Conservation (phyloP, 1,140 invertebrate species). For the Saccostrea glomerata region DNA sequence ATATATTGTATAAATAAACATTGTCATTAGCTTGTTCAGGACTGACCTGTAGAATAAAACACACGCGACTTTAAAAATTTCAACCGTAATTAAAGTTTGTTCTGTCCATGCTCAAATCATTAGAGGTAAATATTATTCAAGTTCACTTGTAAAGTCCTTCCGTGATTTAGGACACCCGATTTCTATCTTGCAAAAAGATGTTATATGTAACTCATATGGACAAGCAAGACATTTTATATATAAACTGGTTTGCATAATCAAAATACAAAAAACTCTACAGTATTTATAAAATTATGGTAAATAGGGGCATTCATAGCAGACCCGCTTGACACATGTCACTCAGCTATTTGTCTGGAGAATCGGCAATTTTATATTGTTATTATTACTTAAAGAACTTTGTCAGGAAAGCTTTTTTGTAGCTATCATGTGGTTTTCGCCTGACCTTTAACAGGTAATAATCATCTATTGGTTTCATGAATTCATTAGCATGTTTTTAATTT, state of each 20-base stretch:
- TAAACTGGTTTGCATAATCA: slow-evolving; percentile 25
- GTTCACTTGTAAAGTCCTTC: background rate
- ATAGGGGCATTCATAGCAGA: slow-evolving; percentile 7
- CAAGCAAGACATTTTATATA: slow-evolving; percentile 18
- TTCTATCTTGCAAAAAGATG: background rate
- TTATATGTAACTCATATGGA: background rate
- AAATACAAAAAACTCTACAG: slow-evolving; percentile 10
- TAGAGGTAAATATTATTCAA: background rate
- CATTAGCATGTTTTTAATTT: slow-evolving; percentile 5
- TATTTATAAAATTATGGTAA: slow-evolving; percentile 34
- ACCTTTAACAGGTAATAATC: background rate
- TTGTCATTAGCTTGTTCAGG: background rate
- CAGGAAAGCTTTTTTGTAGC: background rate
- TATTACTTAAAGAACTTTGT: background rate
- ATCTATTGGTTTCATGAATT: background rate
- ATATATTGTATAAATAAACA: background rate
- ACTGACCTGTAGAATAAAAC: background rate
- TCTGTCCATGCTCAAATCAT: background rate
- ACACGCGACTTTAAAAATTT: background rate
- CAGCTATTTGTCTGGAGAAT: slow-evolving; percentile 21
- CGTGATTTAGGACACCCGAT: background rate
- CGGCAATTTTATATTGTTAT: background rate
- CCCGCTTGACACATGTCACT: slow-evolving; percentile 15
- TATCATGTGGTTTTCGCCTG: background rate
- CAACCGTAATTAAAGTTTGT: background rate